Evolutionary conservation across 35 echinoderm and acorn worm species (phyloP).

Genomic region (Hemicentrotus pulcherrimus): DNA sequence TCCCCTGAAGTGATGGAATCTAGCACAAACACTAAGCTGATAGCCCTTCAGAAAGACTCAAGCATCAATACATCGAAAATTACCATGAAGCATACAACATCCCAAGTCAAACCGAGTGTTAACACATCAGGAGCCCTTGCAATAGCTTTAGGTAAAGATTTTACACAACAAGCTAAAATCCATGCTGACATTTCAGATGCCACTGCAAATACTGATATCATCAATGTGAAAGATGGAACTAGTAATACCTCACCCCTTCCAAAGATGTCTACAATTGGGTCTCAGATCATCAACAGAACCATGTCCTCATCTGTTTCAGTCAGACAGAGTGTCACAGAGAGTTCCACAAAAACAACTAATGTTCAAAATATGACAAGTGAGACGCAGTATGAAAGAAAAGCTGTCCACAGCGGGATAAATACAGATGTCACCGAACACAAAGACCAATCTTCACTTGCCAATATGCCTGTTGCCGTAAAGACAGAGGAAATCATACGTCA

Average conservation of each 20-base stretch:
- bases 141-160: neutral
- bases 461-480: neutral
- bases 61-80: neutral
- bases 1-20: neutral
- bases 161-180: slow-evolving; percentile 13
- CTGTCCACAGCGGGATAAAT: neutral
- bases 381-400: neutral
- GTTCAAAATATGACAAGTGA: neutral
- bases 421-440: neutral
- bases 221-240: neutral
- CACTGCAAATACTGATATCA: neutral
- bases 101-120: neutral
- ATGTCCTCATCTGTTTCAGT: neutral
- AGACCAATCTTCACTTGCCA: neutral
- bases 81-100: neutral
- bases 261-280: neutral
- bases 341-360: neutral
- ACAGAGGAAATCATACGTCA: slow-evolving; percentile 26
- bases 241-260: slow-evolving; percentile 2
- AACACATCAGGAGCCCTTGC: neutral
- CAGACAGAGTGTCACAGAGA: neutral
- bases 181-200: neutral
- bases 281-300: neutral
- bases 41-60: neutral
- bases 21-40: neutral